phyloP scores from a whole-genome alignment of 2,888 invertebrate species.

The Nymphalis polychloros region DNA sequence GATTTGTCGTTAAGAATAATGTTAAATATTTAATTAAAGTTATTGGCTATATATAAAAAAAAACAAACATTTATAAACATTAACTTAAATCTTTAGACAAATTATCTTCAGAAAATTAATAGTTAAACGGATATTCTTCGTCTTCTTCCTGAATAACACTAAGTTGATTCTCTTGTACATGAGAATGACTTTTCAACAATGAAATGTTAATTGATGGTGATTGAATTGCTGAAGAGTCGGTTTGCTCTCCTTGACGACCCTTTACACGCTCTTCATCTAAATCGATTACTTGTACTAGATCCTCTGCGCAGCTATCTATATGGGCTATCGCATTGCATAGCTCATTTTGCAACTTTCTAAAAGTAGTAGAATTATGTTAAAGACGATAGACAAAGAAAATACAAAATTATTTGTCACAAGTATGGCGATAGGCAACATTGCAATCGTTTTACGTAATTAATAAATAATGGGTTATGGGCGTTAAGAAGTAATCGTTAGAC shows the following conservation, averaged over 20 bases:
- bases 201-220: background rate
- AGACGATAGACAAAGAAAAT: no score
- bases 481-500: no score
- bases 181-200: constrained; percentile 4
- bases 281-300: constrained; percentile 55
- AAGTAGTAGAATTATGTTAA: constrained; percentile 15
- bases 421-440: no score
- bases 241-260: constrained; percentile 50
- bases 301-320: constrained; percentile 59
- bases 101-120: constrained; percentile 16
- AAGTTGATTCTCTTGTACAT: constrained; percentile 40
- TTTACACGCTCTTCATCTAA: constrained; percentile 60
- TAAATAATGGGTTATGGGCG: no score
- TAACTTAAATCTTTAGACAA: background rate
- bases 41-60: no score
- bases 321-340: constrained; percentile 52
- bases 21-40: no score
- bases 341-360: constrained; percentile 53
- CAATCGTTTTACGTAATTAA: no score
- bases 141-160: constrained; percentile 61
- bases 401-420: no score
- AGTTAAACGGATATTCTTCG: constrained; percentile 59
- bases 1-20: no score
- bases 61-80: background rate
- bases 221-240: background rate